Percentiles rank a stretch among this genome's conserved stretches.
Conservation (phyloP, 1,140 invertebrate genomes). For the Bombyx mori region DNA sequence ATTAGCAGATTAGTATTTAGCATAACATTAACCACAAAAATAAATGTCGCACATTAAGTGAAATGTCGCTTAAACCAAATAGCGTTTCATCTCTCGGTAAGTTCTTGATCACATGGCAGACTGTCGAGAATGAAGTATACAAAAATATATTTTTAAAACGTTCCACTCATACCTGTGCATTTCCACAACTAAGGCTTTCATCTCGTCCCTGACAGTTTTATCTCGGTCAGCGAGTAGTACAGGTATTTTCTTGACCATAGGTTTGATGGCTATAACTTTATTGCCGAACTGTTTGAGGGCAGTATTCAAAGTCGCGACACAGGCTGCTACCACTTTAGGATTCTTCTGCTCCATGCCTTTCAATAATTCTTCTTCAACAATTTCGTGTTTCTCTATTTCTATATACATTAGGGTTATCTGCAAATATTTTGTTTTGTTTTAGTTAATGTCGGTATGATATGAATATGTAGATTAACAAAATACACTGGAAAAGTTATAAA, state of each 20-base stretch:
- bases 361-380: conserved; percentile 90
- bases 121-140: no score
- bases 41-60: no score
- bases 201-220: conserved; percentile 92
- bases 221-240: conserved; percentile 91
- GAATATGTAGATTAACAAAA: no score
- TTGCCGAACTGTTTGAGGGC: conserved; percentile 91
- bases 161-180: conserved; percentile 79
- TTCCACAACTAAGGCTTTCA: conserved; percentile 90
- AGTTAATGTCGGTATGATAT: no score
- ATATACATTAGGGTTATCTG: conserved; percentile 91
- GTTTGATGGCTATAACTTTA: conserved; percentile 92
- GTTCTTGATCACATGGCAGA: no score
- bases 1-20: no score
- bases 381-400: conserved; percentile 96
- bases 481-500: no score
- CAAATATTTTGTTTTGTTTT: conserved; percentile 8
- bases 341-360: conserved; percentile 97
- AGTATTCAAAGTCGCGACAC: conserved; percentile 81
- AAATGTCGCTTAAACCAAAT: no score
- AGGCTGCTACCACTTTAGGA: conserved; percentile 93
- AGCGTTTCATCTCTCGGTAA: no score
- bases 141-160: no score
- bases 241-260: conserved; percentile 89
- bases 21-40: no score